phyloP scores from a whole-genome alignment of 2,888 invertebrate species.

The Volucella inflata region DNA sequence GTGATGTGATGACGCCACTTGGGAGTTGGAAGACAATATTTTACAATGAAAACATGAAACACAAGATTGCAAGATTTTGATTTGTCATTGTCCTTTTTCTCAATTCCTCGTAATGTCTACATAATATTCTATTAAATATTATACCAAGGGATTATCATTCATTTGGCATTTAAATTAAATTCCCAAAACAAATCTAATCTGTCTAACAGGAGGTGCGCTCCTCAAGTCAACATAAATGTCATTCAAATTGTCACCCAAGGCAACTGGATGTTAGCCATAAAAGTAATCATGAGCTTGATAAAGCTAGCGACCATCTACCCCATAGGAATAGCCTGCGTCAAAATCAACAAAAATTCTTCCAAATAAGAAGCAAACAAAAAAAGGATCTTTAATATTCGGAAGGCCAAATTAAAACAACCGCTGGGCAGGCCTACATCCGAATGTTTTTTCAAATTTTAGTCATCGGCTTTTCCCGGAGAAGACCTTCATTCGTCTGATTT shows the following conservation, averaged over 20 bases:
- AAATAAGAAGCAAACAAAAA: not conserved
- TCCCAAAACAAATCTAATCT: constrained; percentile 14
- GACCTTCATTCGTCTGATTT: not conserved
- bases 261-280: not conserved
- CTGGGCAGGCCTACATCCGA: constrained; percentile 16
- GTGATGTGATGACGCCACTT: too few relatives aligned
- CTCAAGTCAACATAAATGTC: constrained; percentile 10
- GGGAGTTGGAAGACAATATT: too few relatives aligned
- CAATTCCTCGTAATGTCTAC: too few relatives aligned
- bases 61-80: too few relatives aligned
- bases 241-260: constrained; percentile 22
- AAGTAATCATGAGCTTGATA: not conserved
- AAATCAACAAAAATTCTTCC: constrained; percentile 35
- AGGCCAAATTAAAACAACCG: constrained; percentile 56
- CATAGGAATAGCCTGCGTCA: constrained; percentile 22
- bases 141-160: too few relatives aligned
- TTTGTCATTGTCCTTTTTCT: too few relatives aligned
- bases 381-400: constrained; percentile 33
- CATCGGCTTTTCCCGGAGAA: not conserved
- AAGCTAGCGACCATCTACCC: not conserved
- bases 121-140: too few relatives aligned
- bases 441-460: constrained; percentile 11
- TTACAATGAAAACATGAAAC: too few relatives aligned
- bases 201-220: not conserved
- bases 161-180: not conserved